A percentile compares a stretch with the other conserved stretches of the same genome.
Conservation (phyloP, 2,888 invertebrate genomes). For the Eilema depressum region DNA sequence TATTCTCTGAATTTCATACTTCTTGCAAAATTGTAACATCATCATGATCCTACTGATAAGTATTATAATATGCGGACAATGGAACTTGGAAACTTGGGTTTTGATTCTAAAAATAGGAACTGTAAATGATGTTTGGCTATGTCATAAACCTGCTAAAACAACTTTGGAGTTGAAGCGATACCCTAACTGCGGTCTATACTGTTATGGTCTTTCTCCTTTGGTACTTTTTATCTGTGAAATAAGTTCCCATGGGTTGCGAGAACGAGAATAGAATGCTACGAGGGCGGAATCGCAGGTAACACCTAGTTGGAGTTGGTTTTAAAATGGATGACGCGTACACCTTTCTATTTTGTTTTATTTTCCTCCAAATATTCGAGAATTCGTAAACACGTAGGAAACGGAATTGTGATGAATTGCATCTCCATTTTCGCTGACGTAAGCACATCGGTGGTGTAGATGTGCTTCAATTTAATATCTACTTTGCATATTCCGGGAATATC, state of each 20-base stretch:
- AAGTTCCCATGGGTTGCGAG: too few species aligned
- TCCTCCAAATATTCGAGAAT: constrained; percentile 40
- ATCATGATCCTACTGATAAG: constrained; percentile 44
- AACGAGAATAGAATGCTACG: too few species aligned
- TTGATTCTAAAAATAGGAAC: too few species aligned
- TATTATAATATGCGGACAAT: too few species aligned
- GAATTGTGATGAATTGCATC: constrained; percentile 48
- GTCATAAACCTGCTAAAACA: too few species aligned
- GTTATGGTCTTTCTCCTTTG: too few species aligned
- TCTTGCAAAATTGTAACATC: constrained; percentile 50
- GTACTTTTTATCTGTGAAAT: too few species aligned
- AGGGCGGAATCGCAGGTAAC: too few species aligned
- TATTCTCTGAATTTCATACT: constrained; percentile 47
- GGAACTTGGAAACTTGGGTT: too few species aligned
- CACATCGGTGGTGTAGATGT: constrained; percentile 13
- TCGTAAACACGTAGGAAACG: constrained; percentile 45
- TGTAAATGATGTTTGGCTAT: too few species aligned
- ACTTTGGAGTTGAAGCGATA: too few species aligned
- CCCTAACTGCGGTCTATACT: too few species aligned
- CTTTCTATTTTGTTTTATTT: constrained; percentile 36
- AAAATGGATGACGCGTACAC: constrained; percentile 40
- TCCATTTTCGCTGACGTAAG: constrained; percentile 47
- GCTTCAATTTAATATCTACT: constrained; percentile 9
- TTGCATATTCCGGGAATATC: constrained; percentile 8
- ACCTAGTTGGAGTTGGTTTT: constrained; percentile 23